Base-by-base conservation (phyloP, 2,888 invertebrate genomes). In the Cataglyphis cursor region DNA sequence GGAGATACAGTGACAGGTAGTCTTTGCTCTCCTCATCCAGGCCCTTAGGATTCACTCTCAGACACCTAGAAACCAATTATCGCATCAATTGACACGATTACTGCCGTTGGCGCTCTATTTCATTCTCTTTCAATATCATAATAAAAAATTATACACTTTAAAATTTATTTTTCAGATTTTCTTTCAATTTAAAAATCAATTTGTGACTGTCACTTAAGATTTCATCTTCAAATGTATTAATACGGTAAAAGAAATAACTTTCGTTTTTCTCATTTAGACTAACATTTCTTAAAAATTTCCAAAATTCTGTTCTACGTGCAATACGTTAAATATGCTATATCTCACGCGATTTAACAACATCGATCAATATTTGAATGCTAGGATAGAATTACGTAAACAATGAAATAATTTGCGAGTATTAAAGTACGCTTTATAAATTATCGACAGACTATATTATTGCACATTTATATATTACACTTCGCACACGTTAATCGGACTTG, bases 11-110 rank as follows among this genome's bases (percentile, higher is more conserved):
- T 89, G 99, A 99, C 95, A 99, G 97, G 96, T 99, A 99, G 97
- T 99, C 99, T 97, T 99, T 99, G 96, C 99, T 99, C 96, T 99
- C 99, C 96, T 99, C 99, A 95, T 99, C 99, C 95, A 99, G 96
- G 93, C 99, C 99, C 96, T 99, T 99, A 86, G 99, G 99, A 96
- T 99, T 99, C 87, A 99, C 99, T 95, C 99, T 97, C 95, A 99
- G 97, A 97, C 99, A 99, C 98, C 98, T 98, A 92, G 59, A 94
- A 95, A 75, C 84, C 76, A 85, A 88, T 88, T 81, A 73, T 31
- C 74, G 84, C 65, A 83, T 59, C 66, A 54, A 84, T 68, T 82
- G 74, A 59, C 44, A 70, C 59, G 44, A 54, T 61, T 38, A 61
- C 3, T 35, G 12, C 18, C 44, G 24, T 44, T 24, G 21, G 15